A percentile compares a stretch with the other conserved stretches of the same genome.
Evolutionary conservation across 2,888 invertebrate genomes (phyloP).

Genomic region (Tenthredo mesomela): DNA sequence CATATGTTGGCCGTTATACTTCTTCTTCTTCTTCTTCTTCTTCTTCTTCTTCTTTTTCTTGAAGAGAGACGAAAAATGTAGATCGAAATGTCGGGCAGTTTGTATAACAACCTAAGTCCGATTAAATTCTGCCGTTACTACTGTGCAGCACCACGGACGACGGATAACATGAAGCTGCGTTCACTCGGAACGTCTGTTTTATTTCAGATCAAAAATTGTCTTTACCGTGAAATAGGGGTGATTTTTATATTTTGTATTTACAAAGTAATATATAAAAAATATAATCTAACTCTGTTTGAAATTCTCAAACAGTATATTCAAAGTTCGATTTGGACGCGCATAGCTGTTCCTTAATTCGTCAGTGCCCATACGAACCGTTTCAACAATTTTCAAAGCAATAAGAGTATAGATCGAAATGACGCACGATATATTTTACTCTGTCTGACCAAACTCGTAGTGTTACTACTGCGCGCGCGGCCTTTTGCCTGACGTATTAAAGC

Average conservation of each 20-base stretch:
- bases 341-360: not conserved
- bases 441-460: not conserved
- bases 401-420: not conserved
- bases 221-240: not conserved
- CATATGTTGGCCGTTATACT: not conserved
- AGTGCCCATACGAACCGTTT: not conserved
- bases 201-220: not conserved
- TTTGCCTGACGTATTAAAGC: not conserved
- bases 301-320: not conserved
- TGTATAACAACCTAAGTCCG: not conserved
- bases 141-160: conserved; percentile 17
- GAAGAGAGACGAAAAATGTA: not conserved
- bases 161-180: not conserved
- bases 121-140: conserved; percentile 44
- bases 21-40: not conserved
- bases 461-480: conserved; percentile 5
- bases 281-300: not conserved
- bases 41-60: too few species aligned
- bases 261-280: not conserved
- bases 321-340: not conserved
- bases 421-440: not conserved
- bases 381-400: not conserved
- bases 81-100: not conserved
- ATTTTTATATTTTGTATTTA: not conserved
- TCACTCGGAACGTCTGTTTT: not conserved